phyloP scores from a whole-genome alignment of 2,888 invertebrate species.

The Acleris holmiana region DNA sequence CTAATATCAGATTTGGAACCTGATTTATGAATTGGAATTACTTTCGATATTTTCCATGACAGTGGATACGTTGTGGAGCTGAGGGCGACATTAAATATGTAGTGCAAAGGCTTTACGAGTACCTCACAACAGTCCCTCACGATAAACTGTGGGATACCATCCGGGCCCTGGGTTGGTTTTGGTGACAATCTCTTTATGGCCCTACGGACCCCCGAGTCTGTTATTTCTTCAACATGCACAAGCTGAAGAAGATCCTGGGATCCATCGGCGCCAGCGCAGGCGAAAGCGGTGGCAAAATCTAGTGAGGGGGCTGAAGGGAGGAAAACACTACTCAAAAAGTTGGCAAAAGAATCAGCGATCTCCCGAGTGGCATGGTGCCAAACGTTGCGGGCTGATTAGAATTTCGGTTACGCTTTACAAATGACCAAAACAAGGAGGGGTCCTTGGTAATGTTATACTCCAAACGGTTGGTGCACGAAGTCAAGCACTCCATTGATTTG shows the following conservation, averaged over 20 bases:
- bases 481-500: neutral
- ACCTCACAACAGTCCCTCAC: neutral
- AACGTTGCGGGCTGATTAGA: neutral
- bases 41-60: constrained; percentile 1
- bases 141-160: constrained; percentile 1
- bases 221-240: neutral
- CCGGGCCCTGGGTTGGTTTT: constrained; percentile 1
- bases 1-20: neutral
- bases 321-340: neutral
- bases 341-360: neutral
- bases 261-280: neutral
- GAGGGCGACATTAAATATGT: constrained; percentile 3
- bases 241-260: neutral
- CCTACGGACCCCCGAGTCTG: neutral
- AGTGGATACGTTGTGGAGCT: neutral
- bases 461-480: neutral
- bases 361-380: neutral
- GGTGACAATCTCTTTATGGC: constrained; percentile 9
- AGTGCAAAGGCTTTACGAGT: neutral
- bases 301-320: neutral
- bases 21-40: constrained; percentile 1
- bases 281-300: neutral
- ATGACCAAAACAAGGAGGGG: neutral
- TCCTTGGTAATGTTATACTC: constrained; percentile 4
- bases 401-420: neutral